phyloP scores from a whole-genome alignment of 2,113 vertebrate genomes.

The Trichomycterus rosablanca region DNA sequence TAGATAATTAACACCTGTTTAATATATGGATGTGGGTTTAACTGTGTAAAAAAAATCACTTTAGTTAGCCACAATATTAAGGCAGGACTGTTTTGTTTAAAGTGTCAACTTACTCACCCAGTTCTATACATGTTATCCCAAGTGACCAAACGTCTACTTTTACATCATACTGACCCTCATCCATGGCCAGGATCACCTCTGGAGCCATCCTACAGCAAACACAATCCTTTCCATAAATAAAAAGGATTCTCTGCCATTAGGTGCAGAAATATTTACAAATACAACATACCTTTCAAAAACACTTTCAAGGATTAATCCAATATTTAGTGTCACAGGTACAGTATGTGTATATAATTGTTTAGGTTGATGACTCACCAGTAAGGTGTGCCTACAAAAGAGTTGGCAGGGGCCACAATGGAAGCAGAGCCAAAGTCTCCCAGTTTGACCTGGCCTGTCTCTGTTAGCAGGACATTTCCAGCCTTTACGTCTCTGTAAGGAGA shows the following conservation, averaged over 20 bases:
- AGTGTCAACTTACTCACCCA: conserved; percentile 75
- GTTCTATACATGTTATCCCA: conserved; percentile 89
- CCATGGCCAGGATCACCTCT: conserved; percentile 90
- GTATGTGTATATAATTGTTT: neutral
- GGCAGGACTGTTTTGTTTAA: no score
- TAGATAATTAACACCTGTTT: no score
- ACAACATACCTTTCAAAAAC: conserved; percentile 30
- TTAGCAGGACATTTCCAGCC: conserved; percentile 88
- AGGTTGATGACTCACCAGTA: conserved; percentile 75
- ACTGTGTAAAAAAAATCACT: no score
- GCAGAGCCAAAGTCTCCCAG: conserved; percentile 88
- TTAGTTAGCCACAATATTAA: no score
- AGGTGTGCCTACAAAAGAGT: conserved; percentile 88
- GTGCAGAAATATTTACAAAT: neutral
- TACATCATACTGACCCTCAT: conserved; percentile 88
- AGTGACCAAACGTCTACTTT: conserved; percentile 94
- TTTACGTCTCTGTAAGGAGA: conserved; percentile 79
- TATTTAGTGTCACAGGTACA: neutral
- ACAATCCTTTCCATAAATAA: neutral
- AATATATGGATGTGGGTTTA: no score
- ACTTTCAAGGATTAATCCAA: no score
- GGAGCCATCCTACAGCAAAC: conserved; percentile 81
- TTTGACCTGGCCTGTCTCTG: conserved; percentile 87
- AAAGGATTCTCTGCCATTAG: neutral
- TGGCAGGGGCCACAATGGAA: conserved; percentile 84